phyloP scores from a whole-genome alignment of 2,888 invertebrate genomes.

The Protodeltote pygarga region DNA sequence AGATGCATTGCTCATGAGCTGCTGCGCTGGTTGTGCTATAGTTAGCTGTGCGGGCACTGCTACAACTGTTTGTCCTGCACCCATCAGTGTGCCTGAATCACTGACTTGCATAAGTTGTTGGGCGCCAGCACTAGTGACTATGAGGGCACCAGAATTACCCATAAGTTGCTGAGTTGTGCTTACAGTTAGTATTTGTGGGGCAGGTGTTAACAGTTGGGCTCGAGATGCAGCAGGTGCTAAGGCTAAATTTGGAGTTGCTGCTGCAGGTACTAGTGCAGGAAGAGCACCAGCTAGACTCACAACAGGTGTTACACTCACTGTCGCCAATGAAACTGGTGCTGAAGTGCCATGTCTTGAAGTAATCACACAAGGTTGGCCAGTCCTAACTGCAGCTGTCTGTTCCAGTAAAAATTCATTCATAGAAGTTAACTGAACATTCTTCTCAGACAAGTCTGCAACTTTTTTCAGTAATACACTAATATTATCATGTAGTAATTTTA shows the following conservation, averaged over 20 bases:
- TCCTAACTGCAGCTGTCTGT: conserved; percentile 76
- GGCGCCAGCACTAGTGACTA: conserved; percentile 83
- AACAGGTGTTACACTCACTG: conserved; percentile 82
- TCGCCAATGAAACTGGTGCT: conserved; percentile 80
- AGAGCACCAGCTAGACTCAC: conserved; percentile 79
- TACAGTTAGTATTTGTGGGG: conserved; percentile 80
- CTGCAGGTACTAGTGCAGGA: conserved; percentile 76
- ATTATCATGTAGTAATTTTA: conserved; percentile 80
- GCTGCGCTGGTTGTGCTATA: conserved; percentile 74
- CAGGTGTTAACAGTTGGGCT: conserved; percentile 80
- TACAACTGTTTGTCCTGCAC: conserved; percentile 81
- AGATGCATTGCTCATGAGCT: conserved; percentile 75
- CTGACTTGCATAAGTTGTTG: conserved; percentile 85
- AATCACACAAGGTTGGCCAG: conserved; percentile 80
- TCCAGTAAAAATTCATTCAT: conserved; percentile 83
- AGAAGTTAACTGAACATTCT: conserved; percentile 78
- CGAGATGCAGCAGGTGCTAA: conserved; percentile 79
- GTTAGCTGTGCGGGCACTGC: conserved; percentile 82
- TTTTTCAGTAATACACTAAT: conserved; percentile 81
- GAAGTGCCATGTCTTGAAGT: conserved; percentile 81
- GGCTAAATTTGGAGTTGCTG: conserved; percentile 74
- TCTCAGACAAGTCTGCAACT: conserved; percentile 79
- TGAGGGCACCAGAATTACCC: conserved; percentile 80
- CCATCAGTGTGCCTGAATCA: conserved; percentile 82
- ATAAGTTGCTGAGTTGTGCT: conserved; percentile 83